Evolutionary conservation across 2,113 vertebrate genomes (phyloP).

Genomic region (Lamprotornis superbus): DNA sequence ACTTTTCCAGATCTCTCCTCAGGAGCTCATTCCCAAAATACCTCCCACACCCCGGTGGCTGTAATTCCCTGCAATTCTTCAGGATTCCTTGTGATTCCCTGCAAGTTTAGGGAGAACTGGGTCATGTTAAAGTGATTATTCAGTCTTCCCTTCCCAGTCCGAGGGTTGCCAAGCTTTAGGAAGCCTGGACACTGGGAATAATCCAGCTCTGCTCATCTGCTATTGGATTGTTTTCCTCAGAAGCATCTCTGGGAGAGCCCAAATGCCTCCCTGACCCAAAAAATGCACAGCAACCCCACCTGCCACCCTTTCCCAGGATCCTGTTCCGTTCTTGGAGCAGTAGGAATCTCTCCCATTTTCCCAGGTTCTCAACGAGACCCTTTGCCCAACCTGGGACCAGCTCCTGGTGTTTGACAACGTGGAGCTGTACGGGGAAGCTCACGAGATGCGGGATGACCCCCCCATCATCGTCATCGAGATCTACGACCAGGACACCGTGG

Average conservation of each 20-base stretch:
- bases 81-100: accelerated
- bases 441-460: background rate
- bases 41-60: accelerated
- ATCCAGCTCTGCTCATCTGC: background rate
- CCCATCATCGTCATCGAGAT: slow-evolving; percentile 19
- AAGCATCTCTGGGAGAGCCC: background rate
- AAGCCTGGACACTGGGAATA: background rate
- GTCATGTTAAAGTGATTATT: accelerated
- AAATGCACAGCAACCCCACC: accelerated
- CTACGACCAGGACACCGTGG: background rate
- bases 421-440: background rate
- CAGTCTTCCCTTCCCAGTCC: background rate
- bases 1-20: too few relatives aligned
- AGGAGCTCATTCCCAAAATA: background rate
- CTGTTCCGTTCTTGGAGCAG: accelerated
- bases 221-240: accelerated
- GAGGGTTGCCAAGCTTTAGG: background rate
- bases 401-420: background rate
- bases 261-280: background rate
- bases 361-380: background rate
- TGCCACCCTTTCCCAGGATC: background rate
- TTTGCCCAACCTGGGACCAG: background rate
- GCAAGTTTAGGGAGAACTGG: background rate
- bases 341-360: background rate
- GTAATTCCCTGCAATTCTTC: accelerated